Evolutionary conservation across 2,888 invertebrate species (phyloP).

Genomic region (Euplagia quadripunctaria): DNA sequence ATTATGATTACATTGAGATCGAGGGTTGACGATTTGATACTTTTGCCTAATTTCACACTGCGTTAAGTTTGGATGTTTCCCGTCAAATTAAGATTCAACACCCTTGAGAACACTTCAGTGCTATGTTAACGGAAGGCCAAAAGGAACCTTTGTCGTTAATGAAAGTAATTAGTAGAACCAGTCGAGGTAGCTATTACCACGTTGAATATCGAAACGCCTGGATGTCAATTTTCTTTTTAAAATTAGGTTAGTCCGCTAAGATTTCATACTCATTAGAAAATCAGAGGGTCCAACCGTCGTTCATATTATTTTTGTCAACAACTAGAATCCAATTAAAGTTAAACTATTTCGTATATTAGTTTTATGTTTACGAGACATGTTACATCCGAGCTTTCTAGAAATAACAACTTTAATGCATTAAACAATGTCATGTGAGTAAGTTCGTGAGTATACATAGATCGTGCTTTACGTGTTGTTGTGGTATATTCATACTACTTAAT

Average conservation of each 20-base stretch:
- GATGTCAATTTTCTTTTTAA: not conserved
- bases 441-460: constrained; percentile 21
- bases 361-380: constrained; percentile 4
- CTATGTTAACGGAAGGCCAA: constrained; percentile 15
- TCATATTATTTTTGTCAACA: too few relatives aligned
- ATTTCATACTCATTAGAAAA: not conserved
- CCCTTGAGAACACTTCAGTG: not conserved
- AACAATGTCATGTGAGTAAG: constrained; percentile 24
- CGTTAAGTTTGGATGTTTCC: constrained; percentile 18
- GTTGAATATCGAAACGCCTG: not conserved
- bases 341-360: not conserved
- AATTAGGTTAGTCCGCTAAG: not conserved
- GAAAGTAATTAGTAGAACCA: constrained; percentile 25
- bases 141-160: constrained; percentile 12
- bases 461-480: constrained; percentile 30
- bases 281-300: not conserved
- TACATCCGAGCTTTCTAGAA: constrained; percentile 32
- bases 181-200: not conserved
- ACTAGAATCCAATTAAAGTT: not conserved
- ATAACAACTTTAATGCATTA: constrained; percentile 26
- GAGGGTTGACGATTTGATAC: constrained; percentile 52
- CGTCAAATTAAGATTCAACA: constrained; percentile 7
- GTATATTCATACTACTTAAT: constrained; percentile 26
- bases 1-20: constrained; percentile 58
- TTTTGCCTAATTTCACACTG: constrained; percentile 53